Base-by-base conservation (phyloP, 92 coral and sea anemone species). In the Parazoanthus swiftii region DNA sequence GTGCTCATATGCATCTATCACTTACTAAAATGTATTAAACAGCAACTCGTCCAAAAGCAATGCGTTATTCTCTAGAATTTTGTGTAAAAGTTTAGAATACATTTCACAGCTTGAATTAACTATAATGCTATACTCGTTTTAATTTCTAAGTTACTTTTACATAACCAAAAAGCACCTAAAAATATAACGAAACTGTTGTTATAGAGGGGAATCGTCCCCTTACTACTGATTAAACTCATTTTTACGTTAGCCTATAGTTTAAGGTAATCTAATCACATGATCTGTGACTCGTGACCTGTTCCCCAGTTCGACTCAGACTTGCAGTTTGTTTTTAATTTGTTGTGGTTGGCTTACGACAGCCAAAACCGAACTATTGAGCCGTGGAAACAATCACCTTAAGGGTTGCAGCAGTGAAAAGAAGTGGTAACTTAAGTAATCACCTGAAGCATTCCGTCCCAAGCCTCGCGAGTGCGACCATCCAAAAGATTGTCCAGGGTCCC, bases 381-480 rank as follows among this genome's bases (percentile, higher is more conserved):
- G 25, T 25, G n/a, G 5, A 63, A 63, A 20, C 23, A 29, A 29
- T 29, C 33, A 3, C 25, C 68, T 20, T 0, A 63, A 4, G 1
- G 26, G 70, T 63, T 2, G 70, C 26, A 63, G 70, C 8, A 74
- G 11, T 36, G 23, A 74, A 20, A 14, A 74, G 2, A 6, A 35
- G 18, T 35, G 46, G 7, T 16, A 74, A 15, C 35, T 29, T 18
- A 26, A 21, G 37, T 43, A 20, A 50, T 42, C 54, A 95, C 98
- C 98, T 86, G 67, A 35, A 89, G 89, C 95, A 95, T 95, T 74
- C 98, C 96, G 51, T 93, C 59, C 98, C 98, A 95, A 46, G 98
- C 96, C 43, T 93, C 92, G 66, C 94, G 93, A 89, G 91, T 90
- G 70, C 88, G 92, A 68, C 38, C 63, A 29, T 88, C 89, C 16